phyloP scores from a whole-genome alignment of 2,888 invertebrate genomes.

The Cheilosia soror region DNA sequence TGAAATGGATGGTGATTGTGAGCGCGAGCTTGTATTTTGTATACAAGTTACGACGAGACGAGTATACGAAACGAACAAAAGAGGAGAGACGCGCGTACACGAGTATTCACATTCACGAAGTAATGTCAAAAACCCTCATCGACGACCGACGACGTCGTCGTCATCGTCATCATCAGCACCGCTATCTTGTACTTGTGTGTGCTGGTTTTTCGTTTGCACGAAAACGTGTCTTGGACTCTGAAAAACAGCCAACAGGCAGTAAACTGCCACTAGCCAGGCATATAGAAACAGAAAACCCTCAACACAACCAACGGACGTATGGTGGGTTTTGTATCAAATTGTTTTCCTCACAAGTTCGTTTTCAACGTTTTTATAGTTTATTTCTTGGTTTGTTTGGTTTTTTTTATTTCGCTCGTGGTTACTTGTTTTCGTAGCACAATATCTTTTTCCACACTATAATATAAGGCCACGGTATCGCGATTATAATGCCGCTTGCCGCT shows the following conservation, averaged over 20 bases:
- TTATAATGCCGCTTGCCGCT: conserved; percentile 5
- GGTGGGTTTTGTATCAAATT: conserved; percentile 52
- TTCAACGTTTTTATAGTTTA: conserved; percentile 33
- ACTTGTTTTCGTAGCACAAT: conserved; percentile 66
- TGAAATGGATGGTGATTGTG: conserved; percentile 65
- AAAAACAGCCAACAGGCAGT: conserved; percentile 60
- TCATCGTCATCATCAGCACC: conserved; percentile 83
- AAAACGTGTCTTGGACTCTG: conserved; percentile 72
- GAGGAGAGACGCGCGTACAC: conserved; percentile 53
- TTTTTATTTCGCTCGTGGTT: conserved; percentile 25
- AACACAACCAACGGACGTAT: neutral
- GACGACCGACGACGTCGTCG: conserved; percentile 84
- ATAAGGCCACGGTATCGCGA: conserved; percentile 37
- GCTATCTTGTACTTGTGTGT: conserved; percentile 41
- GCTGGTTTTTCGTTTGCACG: conserved; percentile 72
- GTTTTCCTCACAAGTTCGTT: conserved; percentile 48
- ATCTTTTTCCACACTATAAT: conserved; percentile 54
- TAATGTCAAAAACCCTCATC: conserved; percentile 74
- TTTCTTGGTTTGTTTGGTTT: conserved; percentile 27
- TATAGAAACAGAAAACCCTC: conserved; percentile 4
- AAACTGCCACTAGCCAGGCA: conserved; percentile 43
- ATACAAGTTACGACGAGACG: conserved; percentile 39
- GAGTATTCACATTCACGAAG: conserved; percentile 64
- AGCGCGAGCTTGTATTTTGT: conserved; percentile 63
- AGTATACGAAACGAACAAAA: conserved; percentile 55